Evolutionary conservation across 2,113 vertebrate genomes (phyloP).

Genomic region (Gnathonemus echidnorhynchus): DNA sequence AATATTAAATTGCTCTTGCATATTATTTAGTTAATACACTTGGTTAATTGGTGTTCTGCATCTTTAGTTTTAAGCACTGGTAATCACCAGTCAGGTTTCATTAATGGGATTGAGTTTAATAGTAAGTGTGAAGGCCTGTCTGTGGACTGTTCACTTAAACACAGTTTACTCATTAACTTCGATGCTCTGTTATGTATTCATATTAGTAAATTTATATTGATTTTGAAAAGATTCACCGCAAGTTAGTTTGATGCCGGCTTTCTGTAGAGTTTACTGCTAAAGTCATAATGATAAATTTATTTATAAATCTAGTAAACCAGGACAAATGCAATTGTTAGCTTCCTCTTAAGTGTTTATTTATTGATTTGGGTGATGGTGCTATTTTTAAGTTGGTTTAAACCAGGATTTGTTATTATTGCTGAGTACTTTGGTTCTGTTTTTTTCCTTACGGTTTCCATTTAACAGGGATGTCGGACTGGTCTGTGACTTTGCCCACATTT

Average conservation of each 20-base stretch:
- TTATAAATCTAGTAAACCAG: background rate
- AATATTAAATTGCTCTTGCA: background rate
- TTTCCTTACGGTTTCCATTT: background rate
- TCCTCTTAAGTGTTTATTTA: background rate
- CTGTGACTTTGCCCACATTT: background rate
- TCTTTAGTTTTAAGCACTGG: background rate
- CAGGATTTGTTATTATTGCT: background rate
- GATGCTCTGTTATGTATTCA: background rate
- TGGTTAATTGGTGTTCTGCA: background rate
- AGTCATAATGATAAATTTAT: background rate
- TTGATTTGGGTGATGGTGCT: background rate
- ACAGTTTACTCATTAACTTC: background rate
- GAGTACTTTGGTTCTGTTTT: background rate
- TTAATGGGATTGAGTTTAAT: conserved; percentile 9
- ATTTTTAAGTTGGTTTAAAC: background rate
- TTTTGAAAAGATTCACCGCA: background rate
- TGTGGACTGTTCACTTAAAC: background rate
- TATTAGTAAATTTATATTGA: background rate
- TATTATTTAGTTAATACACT: background rate
- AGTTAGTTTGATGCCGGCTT: background rate
- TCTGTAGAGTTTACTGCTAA: background rate
- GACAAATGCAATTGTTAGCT: background rate
- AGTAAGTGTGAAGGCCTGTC: background rate
- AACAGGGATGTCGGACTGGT: background rate
- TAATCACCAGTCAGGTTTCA: background rate